Evolutionary conservation across 35 echinoderm and acorn worm species (phyloP), one percentile per base, ranked within the genome.

Genomic region (Acanthaster planci): DNA sequence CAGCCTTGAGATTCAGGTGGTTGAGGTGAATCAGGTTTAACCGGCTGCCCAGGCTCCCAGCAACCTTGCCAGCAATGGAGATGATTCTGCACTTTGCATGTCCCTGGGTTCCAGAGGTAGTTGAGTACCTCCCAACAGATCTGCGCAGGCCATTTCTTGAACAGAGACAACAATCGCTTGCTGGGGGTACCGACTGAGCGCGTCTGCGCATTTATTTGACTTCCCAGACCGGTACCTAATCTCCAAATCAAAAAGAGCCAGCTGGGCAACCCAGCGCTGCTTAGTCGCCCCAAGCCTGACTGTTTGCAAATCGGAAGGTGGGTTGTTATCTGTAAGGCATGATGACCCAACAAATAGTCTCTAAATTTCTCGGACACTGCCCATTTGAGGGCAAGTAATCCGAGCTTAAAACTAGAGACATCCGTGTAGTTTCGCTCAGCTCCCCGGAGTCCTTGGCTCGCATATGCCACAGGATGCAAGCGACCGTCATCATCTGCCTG

Each of bases 191-290:
- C 59, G 59, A n/a, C 59, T 5, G 6, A 67, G 18, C 1, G 59
- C 59, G 23, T 67, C 59, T 7, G 59, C 59, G 19, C 76, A 79
- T 15, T 76, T 27, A 47, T 93, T 93, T 31, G 55, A 36, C n/a
- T 51, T n/a, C 2, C 91, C 59, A 0, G 59, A 22, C 9, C 59
- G 59, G 19, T 67, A 67, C 5, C 30, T 7, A 2, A 67, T 22
- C 30, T 67, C 0, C 12, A 67, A 1, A 67, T 67, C 59, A 22
- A 67, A 67, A 4, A 5, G n/a, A 22, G 59, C 59, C 12, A 67
- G 30, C 30, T 67, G 59, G 5, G 59, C 59, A 1, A 67, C 59
- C 59, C 59, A 64, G 2, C 59, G 59, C 2, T 64, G 59, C 22
- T 64, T n/a, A 0, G 12, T 21, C 0, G 59, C 59, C 21, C 59